Evolutionary conservation across 2,888 invertebrate species (phyloP), one percentile per base, ranked within the genome.

Genomic region (Priocnemis perturbator): DNA sequence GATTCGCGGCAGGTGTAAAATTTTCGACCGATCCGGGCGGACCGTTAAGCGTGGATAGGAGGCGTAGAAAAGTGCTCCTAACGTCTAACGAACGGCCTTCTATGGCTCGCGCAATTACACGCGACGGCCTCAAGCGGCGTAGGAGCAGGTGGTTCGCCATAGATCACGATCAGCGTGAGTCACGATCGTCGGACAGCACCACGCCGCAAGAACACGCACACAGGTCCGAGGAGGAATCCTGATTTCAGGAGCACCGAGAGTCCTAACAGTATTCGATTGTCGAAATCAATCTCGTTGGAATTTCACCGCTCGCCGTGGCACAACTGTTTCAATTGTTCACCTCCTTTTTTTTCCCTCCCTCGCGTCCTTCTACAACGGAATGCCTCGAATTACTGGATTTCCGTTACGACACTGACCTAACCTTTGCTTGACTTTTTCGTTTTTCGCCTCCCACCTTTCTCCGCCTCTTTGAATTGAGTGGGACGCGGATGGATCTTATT

Each of bases 241-340:
- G n/a, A 58, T 58, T 69, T 48, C 45, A 69, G 57, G 57, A 60
- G 17, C 48, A 37, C 45, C 63, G 15, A 52, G 30, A 30, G 5
- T 61, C 60, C 37, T 62, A 66, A 71, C 59, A 53, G 64, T 67
- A 50, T 21, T 30, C 66, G 52, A 69, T 59, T 55, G 66, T 73
- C 61, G 63, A 21, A 37, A 37, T 37, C 37, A 37, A 37, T 37
- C 37, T 37, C 57, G 59, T 63, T 37, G 59, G 53, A 52, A 45
- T 63, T 58, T 60, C 23, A 20, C 52, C 4, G 50, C 20, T 26
- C 26, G 26, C 26, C 26, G 26, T 26, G 3, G 3, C 26, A 7
- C 37, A 37, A 37, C 14, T 9, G 64, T 45, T 48, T 17, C 56
- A n/a, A 17, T 15, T 20, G 14, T 57, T 21, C 50, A 19, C 50